A percentile compares a stretch with the other conserved stretches of the same genome.
Evolutionary conservation across 2,888 invertebrate genomes (phyloP).

Genomic region (Aspidapion aeneum): DNA sequence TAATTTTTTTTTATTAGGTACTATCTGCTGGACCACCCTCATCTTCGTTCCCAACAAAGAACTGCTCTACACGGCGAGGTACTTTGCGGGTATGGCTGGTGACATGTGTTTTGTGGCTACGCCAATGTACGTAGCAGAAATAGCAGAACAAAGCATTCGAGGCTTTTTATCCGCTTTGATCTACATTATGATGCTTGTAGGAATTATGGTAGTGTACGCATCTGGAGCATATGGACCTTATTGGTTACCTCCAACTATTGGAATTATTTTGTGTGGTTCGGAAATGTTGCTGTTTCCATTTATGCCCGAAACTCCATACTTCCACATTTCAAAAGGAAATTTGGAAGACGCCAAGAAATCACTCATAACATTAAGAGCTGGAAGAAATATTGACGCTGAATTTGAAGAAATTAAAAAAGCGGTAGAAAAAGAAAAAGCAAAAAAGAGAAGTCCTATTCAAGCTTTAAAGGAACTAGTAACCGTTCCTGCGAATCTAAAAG

Average conservation of each 20-base stretch:
- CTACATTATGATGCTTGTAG: slow-evolving; percentile 42
- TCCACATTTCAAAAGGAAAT: slow-evolving; percentile 35
- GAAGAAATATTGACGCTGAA: slow-evolving; percentile 36
- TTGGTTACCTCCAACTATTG: slow-evolving; percentile 39
- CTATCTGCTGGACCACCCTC: slow-evolving; percentile 38
- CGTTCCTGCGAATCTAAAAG: slow-evolving; percentile 27
- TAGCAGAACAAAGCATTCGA: slow-evolving; percentile 42
- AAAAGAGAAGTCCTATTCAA: slow-evolving; percentile 31
- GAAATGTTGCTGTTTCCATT: slow-evolving; percentile 40
- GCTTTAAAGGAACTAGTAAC: not conserved
- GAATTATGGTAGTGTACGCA: slow-evolving; percentile 37
- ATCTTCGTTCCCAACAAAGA: slow-evolving; percentile 33
- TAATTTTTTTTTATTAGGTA: slow-evolving; percentile 16
- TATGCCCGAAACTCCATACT: slow-evolving; percentile 45
- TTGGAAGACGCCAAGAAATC: slow-evolving; percentile 36
- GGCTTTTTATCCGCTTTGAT: slow-evolving; percentile 42
- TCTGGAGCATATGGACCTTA: slow-evolving; percentile 36
- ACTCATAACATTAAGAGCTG: slow-evolving; percentile 33
- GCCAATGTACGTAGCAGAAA: slow-evolving; percentile 46
- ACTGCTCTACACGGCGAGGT: slow-evolving; percentile 37
- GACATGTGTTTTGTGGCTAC: slow-evolving; percentile 44
- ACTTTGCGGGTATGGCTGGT: slow-evolving; percentile 37
- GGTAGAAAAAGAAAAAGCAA: slow-evolving; percentile 37
- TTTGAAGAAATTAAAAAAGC: slow-evolving; percentile 38
- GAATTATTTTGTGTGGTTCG: slow-evolving; percentile 33